Conservation (phyloP, 2,113 vertebrate species). For the Varanus salvator region DNA sequence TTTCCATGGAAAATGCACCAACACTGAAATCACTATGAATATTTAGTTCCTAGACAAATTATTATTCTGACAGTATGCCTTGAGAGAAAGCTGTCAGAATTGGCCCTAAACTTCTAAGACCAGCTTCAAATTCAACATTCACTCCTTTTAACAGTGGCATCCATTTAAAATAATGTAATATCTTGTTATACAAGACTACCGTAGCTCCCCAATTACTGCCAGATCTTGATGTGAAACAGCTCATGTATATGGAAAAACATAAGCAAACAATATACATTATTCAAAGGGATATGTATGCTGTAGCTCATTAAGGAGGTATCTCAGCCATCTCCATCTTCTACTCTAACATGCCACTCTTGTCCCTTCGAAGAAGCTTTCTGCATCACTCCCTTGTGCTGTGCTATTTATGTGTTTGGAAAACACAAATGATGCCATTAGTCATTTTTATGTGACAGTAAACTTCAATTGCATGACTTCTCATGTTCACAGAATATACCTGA, state of each 20-base stretch:
- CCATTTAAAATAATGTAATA: conserved; percentile 50
- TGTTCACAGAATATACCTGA: conserved; percentile 50
- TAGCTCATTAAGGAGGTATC: conserved; percentile 48
- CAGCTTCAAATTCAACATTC: conserved; percentile 53
- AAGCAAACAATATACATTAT: conserved; percentile 52
- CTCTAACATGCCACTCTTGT: conserved; percentile 69
- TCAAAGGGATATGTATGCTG: conserved; percentile 2
- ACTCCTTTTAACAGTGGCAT: conserved; percentile 43
- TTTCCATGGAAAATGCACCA: neutral
- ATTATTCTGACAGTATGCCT: neutral
- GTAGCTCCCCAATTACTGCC: conserved; percentile 59
- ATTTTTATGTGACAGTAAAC: conserved; percentile 62
- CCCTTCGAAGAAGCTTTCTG: conserved; percentile 66
- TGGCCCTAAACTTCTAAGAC: neutral
- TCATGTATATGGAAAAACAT: conserved; percentile 51
- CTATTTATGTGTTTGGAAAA: conserved; percentile 75
- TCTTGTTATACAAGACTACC: conserved; percentile 48
- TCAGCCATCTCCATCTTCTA: conserved; percentile 55
- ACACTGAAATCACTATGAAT: neutral
- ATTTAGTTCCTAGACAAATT: neutral
- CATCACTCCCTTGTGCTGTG: conserved; percentile 66
- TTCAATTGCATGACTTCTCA: conserved; percentile 64
- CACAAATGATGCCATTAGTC: conserved; percentile 76
- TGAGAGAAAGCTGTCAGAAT: neutral
- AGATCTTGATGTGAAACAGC: conserved; percentile 44